Evolutionary conservation across 30 jellyfish, hydroid and myxozoan species (phyloP), one percentile per base, ranked within the genome.

Genomic region (Turritopsis rubra): DNA sequence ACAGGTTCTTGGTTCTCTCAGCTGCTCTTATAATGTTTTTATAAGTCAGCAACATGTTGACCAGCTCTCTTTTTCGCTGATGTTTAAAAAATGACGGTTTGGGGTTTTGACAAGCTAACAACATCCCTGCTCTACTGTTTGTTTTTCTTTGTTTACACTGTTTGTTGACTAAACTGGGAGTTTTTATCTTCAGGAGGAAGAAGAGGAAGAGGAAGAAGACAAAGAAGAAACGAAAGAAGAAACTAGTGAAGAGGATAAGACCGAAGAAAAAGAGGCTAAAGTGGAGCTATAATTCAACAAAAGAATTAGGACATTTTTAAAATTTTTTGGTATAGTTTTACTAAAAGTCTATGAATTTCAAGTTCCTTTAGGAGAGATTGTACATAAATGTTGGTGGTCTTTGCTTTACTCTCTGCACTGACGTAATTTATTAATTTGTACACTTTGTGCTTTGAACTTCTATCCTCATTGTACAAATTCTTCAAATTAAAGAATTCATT

Each of bases 271-370:
- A 24, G 52, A 4, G 27, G 52, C 1, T 0, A 82, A 82, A 82
- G 86, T 0, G 13, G 88, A 82, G 66, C 85, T 82, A 54, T 82
- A 82, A 73, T 0, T n/a, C 25, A 25, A 78, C 28, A 4, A 77
- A 28, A 25, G 8, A 8, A 26, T 28, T 77, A 16, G 27, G 85
- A n/a, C 27, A 77, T 28, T 77, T 77, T 77, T 77, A 28, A 77
- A 24, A 53, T 26, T 29, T 77, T 77, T 77, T 77, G 29, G 85
- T 26, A 77, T 77, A 77, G 71, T 77, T 29, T 29, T 77, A 68
- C 77, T 23, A 68, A 68, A 68, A n/a, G 30, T 68, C 77, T 3
- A 41, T 41, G 60, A 41, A 41, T 41, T 41, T 41, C 60, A 13
- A 41, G 60, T 41, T 41, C 60, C 60, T 41, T 41, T 41, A 41